Conservation (phyloP, 2,888 invertebrate species). For the Nemapogon koenigi region DNA sequence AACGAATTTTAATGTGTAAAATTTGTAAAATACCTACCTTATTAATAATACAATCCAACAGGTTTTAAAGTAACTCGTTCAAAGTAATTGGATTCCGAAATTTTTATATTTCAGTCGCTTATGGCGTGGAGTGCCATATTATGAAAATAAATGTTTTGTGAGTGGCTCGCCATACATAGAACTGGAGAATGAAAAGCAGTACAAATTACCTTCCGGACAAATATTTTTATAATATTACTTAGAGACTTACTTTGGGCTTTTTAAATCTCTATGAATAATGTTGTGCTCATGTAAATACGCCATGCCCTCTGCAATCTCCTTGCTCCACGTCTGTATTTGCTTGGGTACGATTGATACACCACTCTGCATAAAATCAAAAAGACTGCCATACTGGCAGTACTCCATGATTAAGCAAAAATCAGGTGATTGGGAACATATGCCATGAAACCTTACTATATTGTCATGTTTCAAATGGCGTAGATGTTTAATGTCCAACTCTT, state of each 20-base stretch:
- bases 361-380: conserved; percentile 88
- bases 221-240: too few species aligned
- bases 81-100: too few species aligned
- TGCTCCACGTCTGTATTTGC: conserved; percentile 90
- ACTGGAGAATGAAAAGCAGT: too few species aligned
- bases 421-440: conserved; percentile 91
- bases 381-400: conserved; percentile 93
- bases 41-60: too few species aligned
- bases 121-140: too few species aligned
- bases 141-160: too few species aligned
- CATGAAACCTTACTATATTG: conserved; percentile 86
- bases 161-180: too few species aligned
- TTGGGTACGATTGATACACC: conserved; percentile 85
- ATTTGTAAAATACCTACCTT: too few species aligned
- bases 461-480: conserved; percentile 91
- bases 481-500: conserved; percentile 93
- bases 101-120: too few species aligned
- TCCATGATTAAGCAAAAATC: conserved; percentile 98
- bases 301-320: conserved; percentile 97
- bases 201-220: too few species aligned
- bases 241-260: conserved; percentile 96
- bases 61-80: too few species aligned
- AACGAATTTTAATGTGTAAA: too few species aligned
- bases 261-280: conserved; percentile 97
- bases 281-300: conserved; percentile 93